These are phyloP conservation scores for Pararge aegeria DNA, from an alignment of 1,140 invertebrate genomes.

Conservation along the genomic window DNA sequence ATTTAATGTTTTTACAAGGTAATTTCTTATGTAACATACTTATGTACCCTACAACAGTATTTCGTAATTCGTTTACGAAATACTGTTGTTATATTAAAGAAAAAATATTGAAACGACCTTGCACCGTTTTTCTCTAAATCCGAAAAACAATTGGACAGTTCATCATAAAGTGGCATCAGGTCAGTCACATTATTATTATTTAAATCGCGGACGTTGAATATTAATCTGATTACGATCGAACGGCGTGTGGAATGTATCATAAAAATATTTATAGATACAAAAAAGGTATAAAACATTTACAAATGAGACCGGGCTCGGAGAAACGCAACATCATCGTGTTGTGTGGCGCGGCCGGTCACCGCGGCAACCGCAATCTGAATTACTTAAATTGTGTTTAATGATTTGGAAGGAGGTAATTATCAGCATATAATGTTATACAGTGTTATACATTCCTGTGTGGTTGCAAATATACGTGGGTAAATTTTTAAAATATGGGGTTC, in stretches of 20 bases:
- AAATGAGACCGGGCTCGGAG: conserved; percentile 49
- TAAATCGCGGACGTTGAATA: conserved; percentile 35
- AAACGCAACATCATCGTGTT: conserved; percentile 53
- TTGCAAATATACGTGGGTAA: not conserved
- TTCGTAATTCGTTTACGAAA: too few species aligned
- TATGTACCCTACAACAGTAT: too few species aligned
- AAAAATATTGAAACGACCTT: not conserved
- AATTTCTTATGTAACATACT: too few species aligned
- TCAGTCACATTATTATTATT: conserved; percentile 14
- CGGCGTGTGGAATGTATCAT: conserved; percentile 51
- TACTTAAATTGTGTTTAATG: conserved; percentile 42
- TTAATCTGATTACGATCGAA: conserved; percentile 53
- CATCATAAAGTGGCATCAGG: conserved; percentile 20
- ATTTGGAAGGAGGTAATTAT: conserved; percentile 31
- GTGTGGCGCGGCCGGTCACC: conserved; percentile 43
- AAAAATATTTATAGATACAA: conserved; percentile 60
- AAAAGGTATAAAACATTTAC: conserved; percentile 57
- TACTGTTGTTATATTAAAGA: too few species aligned
- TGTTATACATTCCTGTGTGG: not conserved
- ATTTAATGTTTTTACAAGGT: too few species aligned
- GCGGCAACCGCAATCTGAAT: conserved; percentile 36
- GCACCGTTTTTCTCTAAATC: not conserved
- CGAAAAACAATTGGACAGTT: conserved; percentile 11
- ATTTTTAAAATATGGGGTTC: too few species aligned
- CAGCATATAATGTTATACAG: not conserved